Conservation (phyloP, 2,888 invertebrate species). For the Adelphocoris suturalis region DNA sequence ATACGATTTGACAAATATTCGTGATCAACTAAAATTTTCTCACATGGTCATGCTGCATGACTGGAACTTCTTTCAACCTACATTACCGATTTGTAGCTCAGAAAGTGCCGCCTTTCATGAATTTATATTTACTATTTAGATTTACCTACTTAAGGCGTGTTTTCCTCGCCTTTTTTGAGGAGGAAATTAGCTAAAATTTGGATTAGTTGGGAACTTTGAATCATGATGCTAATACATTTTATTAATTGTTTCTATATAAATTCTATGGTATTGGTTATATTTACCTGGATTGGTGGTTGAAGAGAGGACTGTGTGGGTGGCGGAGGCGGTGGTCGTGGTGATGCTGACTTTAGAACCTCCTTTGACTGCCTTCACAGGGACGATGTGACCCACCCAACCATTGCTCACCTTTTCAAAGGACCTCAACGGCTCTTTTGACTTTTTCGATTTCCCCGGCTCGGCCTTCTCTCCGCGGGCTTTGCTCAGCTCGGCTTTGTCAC, state of each 20-base stretch:
- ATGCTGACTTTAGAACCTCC: conserved; percentile 34
- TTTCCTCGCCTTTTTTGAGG: too few relatives aligned
- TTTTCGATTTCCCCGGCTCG: conserved; percentile 1
- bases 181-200: too few relatives aligned
- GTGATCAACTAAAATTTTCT: too few relatives aligned
- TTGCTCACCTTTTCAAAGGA: conserved; percentile 74
- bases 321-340: conserved; percentile 50
- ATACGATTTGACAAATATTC: too few relatives aligned
- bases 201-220: too few relatives aligned
- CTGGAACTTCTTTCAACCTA: too few relatives aligned
- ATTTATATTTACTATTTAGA: too few relatives aligned
- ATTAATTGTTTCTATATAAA: neutral
- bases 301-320: conserved; percentile 1
- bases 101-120: too few relatives aligned
- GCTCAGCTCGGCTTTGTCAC: neutral
- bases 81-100: too few relatives aligned
- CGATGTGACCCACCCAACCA: conserved; percentile 73
- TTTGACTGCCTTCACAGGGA: conserved; percentile 63
- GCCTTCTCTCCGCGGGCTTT: neutral
- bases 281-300: conserved; percentile 62
- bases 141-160: too few relatives aligned
- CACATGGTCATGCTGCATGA: too few relatives aligned
- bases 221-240: too few relatives aligned
- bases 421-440: conserved; percentile 71
- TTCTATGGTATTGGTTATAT: neutral